phyloP scores from a whole-genome alignment of 2,113 vertebrate genomes.

The Mystacornis crossleyi region DNA sequence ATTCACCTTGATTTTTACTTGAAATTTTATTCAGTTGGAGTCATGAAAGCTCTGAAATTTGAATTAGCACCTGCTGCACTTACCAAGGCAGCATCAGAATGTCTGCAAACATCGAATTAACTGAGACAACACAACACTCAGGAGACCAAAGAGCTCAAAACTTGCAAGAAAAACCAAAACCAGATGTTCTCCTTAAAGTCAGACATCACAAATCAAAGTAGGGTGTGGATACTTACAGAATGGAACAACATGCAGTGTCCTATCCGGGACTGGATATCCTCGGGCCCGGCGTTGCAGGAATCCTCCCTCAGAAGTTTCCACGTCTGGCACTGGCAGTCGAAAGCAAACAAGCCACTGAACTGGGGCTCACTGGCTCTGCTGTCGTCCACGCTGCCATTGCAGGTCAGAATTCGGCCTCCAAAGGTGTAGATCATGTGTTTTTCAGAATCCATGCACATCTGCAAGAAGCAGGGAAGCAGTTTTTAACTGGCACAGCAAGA shows the following conservation, averaged over 20 bases:
- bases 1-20: neutral
- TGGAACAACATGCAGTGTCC: conserved; percentile 99
- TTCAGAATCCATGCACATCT: conserved; percentile 99
- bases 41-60: neutral
- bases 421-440: conserved; percentile 99
- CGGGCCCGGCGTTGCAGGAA: conserved; percentile 96
- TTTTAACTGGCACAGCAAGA: neutral
- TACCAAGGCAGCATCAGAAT: neutral
- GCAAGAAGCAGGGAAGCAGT: neutral
- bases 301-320: conserved; percentile 97
- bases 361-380: conserved; percentile 94
- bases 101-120: neutral
- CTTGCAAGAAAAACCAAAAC: neutral
- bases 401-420: conserved; percentile 94
- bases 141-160: neutral
- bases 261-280: conserved; percentile 97
- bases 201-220: neutral
- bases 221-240: conserved; percentile 75
- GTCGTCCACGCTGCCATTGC: conserved; percentile 94
- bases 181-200: neutral
- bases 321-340: conserved; percentile 87
- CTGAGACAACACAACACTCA: neutral
- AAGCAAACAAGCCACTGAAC: conserved; percentile 96
- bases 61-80: neutral
- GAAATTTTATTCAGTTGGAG: neutral